Conservation (phyloP, 2,113 vertebrate genomes). For the Ctenomys sociabilis region DNA sequence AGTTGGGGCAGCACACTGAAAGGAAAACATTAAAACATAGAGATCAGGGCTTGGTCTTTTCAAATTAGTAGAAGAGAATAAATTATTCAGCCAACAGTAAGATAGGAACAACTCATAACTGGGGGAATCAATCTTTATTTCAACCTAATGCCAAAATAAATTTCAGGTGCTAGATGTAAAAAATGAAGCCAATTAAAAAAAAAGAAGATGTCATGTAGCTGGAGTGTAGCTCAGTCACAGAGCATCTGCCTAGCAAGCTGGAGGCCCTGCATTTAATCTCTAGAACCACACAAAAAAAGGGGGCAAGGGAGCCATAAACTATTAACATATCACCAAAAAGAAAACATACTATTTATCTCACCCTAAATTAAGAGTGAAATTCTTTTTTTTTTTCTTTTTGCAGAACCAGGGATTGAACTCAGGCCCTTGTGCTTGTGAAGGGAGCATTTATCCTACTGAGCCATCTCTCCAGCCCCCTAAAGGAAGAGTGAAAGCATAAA, state of each 20-base stretch:
- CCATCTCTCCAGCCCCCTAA: too few species aligned
- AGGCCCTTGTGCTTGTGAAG: too few species aligned
- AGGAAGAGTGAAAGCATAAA: slow-evolving; percentile 11
- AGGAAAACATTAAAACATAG: neutral
- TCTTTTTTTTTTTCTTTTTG: too few species aligned
- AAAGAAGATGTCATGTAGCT: neutral
- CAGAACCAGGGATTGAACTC: too few species aligned
- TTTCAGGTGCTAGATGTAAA: neutral
- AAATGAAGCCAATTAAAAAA: neutral
- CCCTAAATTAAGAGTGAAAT: slow-evolving; percentile 9
- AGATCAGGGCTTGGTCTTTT: neutral
- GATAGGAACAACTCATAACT: neutral
- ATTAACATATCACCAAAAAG: neutral
- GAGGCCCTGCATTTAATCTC: neutral
- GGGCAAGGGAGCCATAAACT: neutral
- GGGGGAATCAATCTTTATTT: neutral
- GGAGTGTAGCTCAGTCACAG: neutral
- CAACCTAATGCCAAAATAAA: slow-evolving; percentile 28
- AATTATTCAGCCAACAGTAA: neutral
- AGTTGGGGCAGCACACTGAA: neutral
- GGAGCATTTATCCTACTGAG: too few species aligned
- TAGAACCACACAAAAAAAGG: neutral
- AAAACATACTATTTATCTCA: slow-evolving; percentile 35
- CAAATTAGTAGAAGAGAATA: neutral
- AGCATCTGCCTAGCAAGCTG: neutral